Evolutionary conservation across 2,888 invertebrate species (phyloP).

Genomic region (Automeris io): DNA sequence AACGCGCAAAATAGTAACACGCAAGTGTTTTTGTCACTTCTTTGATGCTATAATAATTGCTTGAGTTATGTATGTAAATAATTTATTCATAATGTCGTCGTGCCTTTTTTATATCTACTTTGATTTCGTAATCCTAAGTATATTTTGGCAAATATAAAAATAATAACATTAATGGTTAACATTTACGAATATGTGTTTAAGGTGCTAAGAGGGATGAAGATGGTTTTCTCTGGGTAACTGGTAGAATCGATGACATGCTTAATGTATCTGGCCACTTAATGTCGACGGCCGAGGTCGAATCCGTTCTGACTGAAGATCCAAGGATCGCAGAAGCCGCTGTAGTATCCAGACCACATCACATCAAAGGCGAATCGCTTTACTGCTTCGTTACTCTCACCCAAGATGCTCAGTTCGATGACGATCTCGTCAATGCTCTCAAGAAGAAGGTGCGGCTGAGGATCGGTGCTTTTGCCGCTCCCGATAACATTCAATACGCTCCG

Average conservation of each 20-base stretch:
- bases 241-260: slow-evolving; percentile 98
- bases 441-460: slow-evolving; percentile 91
- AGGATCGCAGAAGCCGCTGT: slow-evolving; percentile 96
- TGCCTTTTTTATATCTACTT: too few relatives aligned
- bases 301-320: slow-evolving; percentile 86
- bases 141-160: too few relatives aligned
- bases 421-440: slow-evolving; percentile 84
- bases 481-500: slow-evolving; percentile 95
- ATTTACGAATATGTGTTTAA: slow-evolving; percentile 40
- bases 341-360: slow-evolving; percentile 93
- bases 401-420: slow-evolving; percentile 81
- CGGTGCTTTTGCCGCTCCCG: slow-evolving; percentile 97
- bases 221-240: slow-evolving; percentile 97
- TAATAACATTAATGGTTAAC: not conserved
- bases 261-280: slow-evolving; percentile 99
- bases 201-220: slow-evolving; percentile 94
- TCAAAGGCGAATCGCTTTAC: slow-evolving; percentile 98
- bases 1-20: too few relatives aligned
- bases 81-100: too few relatives aligned
- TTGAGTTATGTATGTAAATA: too few relatives aligned
- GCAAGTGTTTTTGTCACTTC: too few relatives aligned
- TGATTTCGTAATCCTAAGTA: too few relatives aligned
- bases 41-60: too few relatives aligned
- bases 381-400: slow-evolving; percentile 97
- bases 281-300: slow-evolving; percentile 96